Percentiles rank a stretch among this genome's conserved stretches.
Evolutionary conservation across 2,888 invertebrate species (phyloP).

Genomic region (Bellardia pandia): DNA sequence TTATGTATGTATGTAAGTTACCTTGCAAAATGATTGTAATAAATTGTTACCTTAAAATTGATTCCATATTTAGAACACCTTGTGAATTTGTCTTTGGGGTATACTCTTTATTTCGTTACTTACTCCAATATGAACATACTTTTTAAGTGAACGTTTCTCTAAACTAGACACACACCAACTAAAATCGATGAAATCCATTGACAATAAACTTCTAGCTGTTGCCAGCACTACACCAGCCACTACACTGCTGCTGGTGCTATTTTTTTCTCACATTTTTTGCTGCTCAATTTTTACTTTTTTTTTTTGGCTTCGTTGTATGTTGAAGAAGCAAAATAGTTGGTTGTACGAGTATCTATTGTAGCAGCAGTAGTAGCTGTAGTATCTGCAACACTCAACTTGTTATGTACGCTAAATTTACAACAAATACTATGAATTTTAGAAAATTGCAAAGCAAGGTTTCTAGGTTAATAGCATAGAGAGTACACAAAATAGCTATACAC

Average conservation of each 20-base stretch:
- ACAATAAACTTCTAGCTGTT: constrained; percentile 48
- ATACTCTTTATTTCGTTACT: constrained; percentile 51
- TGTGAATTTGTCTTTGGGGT: constrained; percentile 53
- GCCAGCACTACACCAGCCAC: neutral
- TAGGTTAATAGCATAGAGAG: constrained; percentile 68
- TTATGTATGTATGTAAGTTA: neutral
- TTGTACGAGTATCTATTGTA: constrained; percentile 31
- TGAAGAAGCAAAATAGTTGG: constrained; percentile 4
- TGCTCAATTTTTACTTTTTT: neutral
- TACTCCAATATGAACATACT: constrained; percentile 16
- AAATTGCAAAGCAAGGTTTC: constrained; percentile 68
- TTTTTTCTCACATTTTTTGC: neutral
- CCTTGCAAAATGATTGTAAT: constrained; percentile 22
- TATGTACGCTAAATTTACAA: constrained; percentile 70
- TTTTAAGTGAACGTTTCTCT: constrained; percentile 7
- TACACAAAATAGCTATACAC: constrained; percentile 16
- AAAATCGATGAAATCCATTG: constrained; percentile 64
- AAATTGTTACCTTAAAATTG: constrained; percentile 44
- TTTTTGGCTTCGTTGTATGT: neutral
- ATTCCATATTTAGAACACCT: constrained; percentile 59
- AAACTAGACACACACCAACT: constrained; percentile 29
- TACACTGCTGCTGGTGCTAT: constrained; percentile 27
- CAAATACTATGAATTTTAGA: constrained; percentile 67
- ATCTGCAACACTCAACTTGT: constrained; percentile 63
- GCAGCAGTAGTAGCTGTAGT: constrained; percentile 18